A percentile compares a stretch with the other conserved stretches of the same genome.
Conservation (phyloP, 2,888 invertebrate genomes). For the Lithodes maja region DNA sequence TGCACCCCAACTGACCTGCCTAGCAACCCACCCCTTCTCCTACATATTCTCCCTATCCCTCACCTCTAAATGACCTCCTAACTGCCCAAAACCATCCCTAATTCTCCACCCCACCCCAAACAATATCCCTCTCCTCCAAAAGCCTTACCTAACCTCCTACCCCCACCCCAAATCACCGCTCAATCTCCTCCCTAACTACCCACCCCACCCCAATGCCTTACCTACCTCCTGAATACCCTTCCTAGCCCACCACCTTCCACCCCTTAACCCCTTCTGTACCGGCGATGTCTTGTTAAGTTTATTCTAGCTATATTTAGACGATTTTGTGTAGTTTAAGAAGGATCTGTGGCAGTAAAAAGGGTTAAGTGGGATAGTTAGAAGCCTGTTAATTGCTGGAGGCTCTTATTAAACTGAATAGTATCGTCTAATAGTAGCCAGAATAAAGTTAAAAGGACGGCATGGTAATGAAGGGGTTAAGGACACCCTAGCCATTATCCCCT, state of each 20-base stretch:
- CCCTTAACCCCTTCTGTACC: not conserved
- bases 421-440: too few relatives aligned
- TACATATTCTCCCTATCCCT: not conserved
- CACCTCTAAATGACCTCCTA: not conserved
- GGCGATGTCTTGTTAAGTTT: too few relatives aligned
- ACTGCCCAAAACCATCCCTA: not conserved
- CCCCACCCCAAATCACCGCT: not conserved
- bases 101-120: not conserved
- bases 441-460: too few relatives aligned
- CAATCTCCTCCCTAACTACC: not conserved
- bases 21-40: not conserved
- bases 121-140: not conserved
- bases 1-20: not conserved
- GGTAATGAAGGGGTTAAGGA: too few relatives aligned
- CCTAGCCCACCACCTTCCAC: not conserved
- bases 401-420: too few relatives aligned
- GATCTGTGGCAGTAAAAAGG: too few relatives aligned
- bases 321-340: too few relatives aligned
- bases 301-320: too few relatives aligned
- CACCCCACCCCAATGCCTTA: not conserved
- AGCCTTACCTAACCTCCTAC: not conserved
- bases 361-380: too few relatives aligned
- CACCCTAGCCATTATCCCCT: too few relatives aligned
- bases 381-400: too few relatives aligned
- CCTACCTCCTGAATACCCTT: not conserved